Evolutionary conservation across 2,888 invertebrate genomes (phyloP).

Genomic region (Dromius quadrimaculatus): DNA sequence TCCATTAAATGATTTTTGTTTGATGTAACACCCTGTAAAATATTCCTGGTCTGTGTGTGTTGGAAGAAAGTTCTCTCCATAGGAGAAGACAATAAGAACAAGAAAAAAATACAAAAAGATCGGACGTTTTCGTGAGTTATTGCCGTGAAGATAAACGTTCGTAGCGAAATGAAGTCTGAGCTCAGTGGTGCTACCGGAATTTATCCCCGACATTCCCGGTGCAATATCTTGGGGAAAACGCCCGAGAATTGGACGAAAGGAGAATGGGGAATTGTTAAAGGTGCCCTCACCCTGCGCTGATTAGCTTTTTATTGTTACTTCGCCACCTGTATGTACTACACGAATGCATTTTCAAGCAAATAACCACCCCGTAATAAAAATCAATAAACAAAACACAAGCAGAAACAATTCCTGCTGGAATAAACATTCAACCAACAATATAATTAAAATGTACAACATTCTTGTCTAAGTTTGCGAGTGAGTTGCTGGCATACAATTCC

Average conservation of each 20-base stretch:
- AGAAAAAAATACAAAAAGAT: conserved; percentile 55
- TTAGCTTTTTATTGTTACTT: conserved; percentile 53
- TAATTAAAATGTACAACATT: conserved; percentile 42
- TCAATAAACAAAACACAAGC: conserved; percentile 32
- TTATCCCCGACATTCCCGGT: conserved; percentile 51
- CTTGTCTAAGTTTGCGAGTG: no score
- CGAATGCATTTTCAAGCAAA: no score
- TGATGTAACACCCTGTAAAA: no score
- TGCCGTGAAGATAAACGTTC: conserved; percentile 79
- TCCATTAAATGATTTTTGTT: no score
- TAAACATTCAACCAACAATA: conserved; percentile 31
- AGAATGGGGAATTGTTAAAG: conserved; percentile 51
- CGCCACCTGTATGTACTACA: no score
- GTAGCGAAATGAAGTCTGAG: conserved; percentile 78
- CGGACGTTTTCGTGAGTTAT: conserved; percentile 71
- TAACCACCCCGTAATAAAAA: conserved; percentile 28
- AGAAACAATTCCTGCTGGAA: conserved; percentile 20
- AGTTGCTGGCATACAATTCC: no score
- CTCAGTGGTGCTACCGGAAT: conserved; percentile 54
- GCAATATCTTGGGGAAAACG: conserved; percentile 51
- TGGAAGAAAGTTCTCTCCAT: conserved; percentile 47
- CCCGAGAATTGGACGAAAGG: conserved; percentile 45
- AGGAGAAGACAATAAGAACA: conserved; percentile 52
- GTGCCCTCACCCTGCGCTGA: conserved; percentile 42
- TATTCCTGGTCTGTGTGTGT: conserved; percentile 32